phyloP scores from a whole-genome alignment of 37 sponge, comb jelly and placozoan species.

The Bolinopsis microptera region DNA sequence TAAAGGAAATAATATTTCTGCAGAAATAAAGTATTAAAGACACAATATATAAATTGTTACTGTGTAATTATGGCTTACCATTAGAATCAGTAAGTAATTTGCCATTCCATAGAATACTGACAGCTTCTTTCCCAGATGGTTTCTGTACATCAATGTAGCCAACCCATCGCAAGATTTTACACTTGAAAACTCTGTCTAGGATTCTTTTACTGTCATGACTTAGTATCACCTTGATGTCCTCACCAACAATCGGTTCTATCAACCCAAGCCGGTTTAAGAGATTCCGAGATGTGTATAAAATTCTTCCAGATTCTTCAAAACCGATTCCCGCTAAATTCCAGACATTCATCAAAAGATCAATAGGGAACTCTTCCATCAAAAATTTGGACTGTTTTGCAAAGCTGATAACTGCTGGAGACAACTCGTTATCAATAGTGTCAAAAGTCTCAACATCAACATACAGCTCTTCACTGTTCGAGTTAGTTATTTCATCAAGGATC shows the following conservation, averaged over 20 bases:
- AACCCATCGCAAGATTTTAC: conserved; percentile 25
- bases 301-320: conserved; percentile 27
- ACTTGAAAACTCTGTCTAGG: neutral
- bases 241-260: conserved; percentile 35
- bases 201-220: neutral
- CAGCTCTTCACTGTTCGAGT: neutral
- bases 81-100: neutral
- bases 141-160: conserved; percentile 42
- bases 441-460: conserved; percentile 2
- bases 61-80: neutral
- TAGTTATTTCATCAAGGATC: neutral
- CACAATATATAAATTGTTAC: too few species aligned
- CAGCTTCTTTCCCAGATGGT: conserved; percentile 31
- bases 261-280: neutral
- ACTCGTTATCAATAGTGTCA: neutral
- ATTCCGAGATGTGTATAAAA: conserved; percentile 27
- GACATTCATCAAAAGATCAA: neutral
- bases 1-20: too few species aligned
- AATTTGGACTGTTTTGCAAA: conserved; percentile 20
- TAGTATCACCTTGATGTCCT: conserved; percentile 7
- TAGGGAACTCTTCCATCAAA: conserved; percentile 5
- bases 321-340: conserved; percentile 36
- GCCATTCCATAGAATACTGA: conserved; percentile 46
- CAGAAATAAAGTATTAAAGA: too few species aligned
- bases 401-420: neutral